Percentiles rank a stretch among this genome's conserved stretches.
phyloP scores from a whole-genome alignment of 2,113 vertebrate genomes.

The Chlamydotis undulata region DNA sequence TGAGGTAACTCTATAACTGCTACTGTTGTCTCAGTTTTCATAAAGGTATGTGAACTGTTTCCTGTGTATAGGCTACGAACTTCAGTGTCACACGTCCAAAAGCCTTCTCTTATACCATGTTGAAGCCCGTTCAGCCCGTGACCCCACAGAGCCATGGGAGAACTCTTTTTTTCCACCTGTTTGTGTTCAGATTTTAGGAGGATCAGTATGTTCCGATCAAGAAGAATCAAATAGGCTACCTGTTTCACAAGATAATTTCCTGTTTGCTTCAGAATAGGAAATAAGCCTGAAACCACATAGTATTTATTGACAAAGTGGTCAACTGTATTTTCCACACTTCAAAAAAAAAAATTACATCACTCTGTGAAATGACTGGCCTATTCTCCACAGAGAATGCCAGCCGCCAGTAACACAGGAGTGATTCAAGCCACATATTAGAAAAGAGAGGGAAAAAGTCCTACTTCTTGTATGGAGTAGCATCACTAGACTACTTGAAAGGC shows the following conservation, averaged over 20 bases:
- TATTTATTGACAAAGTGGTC: neutral
- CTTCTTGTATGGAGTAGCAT: neutral
- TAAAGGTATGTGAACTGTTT: rapidly evolving
- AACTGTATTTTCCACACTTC: neutral
- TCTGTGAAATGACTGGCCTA: neutral
- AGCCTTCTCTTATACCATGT: neutral
- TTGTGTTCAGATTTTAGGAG: neutral
- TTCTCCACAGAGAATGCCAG: neutral
- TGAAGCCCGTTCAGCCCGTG: neutral
- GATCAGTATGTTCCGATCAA: neutral
- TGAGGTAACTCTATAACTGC: neutral
- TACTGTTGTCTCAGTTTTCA: neutral
- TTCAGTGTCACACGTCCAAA: neutral
- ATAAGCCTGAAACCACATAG: neutral
- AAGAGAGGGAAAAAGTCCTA: neutral
- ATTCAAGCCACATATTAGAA: neutral
- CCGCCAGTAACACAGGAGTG: neutral
- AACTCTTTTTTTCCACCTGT: neutral
- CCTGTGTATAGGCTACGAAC: neutral
- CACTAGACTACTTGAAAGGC: neutral
- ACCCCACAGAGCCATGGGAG: neutral
- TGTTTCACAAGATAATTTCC: neutral
- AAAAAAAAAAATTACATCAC: neutral
- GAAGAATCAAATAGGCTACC: neutral
- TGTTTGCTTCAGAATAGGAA: conserved; percentile 12